Evolutionary conservation across 2,113 vertebrate species (phyloP), one percentile per base, ranked within the genome.

Genomic region (Xenopus borealis): DNA sequence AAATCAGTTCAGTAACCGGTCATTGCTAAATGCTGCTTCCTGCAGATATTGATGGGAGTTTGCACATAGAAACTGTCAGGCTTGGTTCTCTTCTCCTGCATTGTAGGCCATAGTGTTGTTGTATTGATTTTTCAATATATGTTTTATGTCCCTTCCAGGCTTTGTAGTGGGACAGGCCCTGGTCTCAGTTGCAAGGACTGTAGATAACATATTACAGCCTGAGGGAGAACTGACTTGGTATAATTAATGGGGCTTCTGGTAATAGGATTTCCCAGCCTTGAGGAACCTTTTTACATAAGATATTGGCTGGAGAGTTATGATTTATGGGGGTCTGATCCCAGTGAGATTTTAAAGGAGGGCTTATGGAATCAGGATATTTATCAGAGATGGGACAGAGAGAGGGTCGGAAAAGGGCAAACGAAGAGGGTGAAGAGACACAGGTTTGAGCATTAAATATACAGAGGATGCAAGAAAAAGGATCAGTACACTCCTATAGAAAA

Each of bases 251-350:
- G 66, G 83, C 17, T 69, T 82, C 81, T 81, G 46, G 77, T 90
- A 89, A 91, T 89, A 91, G 90, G 92, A 89, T 90, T 91, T 88
- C 87, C 86, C 88, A 85, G 89, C 87, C 89, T 46, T 72, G 3
- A 84, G 89, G 81, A 71, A 83, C 86, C 83, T 89, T 90, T 89
- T 88, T 89, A 84, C 89, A 88, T 86, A 87, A 85, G 88, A 79
- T 86, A 86, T 85, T 83, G 88, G 87, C 83, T 85, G 86, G 82
- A 73, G 86, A 12, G 20, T 20, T 83, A 66, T 91, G 88, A 91
- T 92, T 91, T 89, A 93, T 91, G 85, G 86, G 85, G 80, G 72
- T 83, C 79, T 80, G 80, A 75, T 78, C 81, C 86, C 82, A 78
- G 64, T 64, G 79, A 81, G 86, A 68, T 82, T 82, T 78, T 83